Percentiles rank a stretch among this genome's conserved stretches.
These are phyloP conservation scores for Acanthopagrus latus DNA, from an alignment of 2,797 vertebrate genomes.

Conservation along the genomic window DNA sequence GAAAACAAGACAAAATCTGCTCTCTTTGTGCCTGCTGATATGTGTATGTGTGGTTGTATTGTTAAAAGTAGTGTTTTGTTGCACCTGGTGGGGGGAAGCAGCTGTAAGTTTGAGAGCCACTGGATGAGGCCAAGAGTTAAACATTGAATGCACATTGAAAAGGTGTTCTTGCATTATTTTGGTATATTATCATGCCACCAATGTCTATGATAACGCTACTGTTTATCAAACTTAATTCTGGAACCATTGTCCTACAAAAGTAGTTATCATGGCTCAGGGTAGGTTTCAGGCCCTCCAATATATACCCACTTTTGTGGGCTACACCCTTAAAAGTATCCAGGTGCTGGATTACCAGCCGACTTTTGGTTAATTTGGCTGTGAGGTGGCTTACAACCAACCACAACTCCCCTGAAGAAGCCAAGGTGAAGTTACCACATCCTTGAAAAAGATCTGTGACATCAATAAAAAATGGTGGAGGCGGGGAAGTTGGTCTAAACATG, in stretches of 20 bases:
- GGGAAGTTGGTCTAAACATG: background rate
- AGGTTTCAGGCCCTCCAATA: background rate
- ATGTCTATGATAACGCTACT: no score
- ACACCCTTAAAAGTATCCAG: background rate
- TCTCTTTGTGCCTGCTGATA: no score
- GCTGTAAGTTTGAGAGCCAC: background rate
- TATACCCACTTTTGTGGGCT: background rate
- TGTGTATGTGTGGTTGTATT: no score
- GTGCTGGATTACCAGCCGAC: background rate
- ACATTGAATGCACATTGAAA: no score
- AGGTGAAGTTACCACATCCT: background rate
- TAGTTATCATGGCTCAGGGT: background rate
- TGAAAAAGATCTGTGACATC: background rate
- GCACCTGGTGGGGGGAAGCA: background rate
- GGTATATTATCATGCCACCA: no score
- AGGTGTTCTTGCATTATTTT: no score
- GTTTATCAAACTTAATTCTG: no score
- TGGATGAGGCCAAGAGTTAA: background rate
- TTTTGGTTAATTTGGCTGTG: background rate
- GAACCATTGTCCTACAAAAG: no score
- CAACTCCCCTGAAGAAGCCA: background rate
- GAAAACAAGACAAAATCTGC: no score
- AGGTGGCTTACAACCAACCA: background rate
- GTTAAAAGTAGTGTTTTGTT: no score
- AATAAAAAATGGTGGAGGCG: background rate